These are phyloP conservation scores for Phaethornis superciliosus DNA, from an alignment of 2,113 vertebrate species.

Conservation along the genomic window DNA sequence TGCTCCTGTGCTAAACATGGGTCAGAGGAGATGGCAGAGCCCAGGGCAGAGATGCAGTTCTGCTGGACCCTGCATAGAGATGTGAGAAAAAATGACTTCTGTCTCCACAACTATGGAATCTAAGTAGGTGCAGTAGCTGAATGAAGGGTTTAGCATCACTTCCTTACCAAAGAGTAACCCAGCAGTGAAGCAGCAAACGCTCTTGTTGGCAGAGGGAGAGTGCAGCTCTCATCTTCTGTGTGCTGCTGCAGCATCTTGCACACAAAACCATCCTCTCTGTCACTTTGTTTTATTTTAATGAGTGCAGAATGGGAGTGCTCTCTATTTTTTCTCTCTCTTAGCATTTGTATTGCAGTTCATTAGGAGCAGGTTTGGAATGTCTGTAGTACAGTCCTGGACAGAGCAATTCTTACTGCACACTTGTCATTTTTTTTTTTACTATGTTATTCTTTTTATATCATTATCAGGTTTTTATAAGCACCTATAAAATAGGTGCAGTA, in stretches of 20 bases:
- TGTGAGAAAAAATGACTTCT: background rate
- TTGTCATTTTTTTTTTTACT: background rate
- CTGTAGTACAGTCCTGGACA: background rate
- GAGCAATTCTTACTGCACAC: background rate
- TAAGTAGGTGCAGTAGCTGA: background rate
- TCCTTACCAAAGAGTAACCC: background rate
- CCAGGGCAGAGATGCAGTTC: background rate
- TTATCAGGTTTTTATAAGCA: constrained; percentile 66
- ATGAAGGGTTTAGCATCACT: background rate
- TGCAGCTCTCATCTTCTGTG: background rate
- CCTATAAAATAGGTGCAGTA: constrained; percentile 46
- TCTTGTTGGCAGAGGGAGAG: background rate
- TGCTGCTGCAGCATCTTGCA: background rate
- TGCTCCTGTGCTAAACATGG: background rate
- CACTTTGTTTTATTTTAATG: background rate
- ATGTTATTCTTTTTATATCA: constrained; percentile 12
- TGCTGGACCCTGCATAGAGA: background rate
- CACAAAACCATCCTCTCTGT: background rate
- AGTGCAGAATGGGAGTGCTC: background rate
- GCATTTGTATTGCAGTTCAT: background rate
- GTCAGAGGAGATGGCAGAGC: background rate
- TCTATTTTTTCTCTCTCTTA: background rate
- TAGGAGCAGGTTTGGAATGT: background rate
- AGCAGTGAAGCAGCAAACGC: background rate
- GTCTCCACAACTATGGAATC: background rate